Evolutionary conservation across 2,113 vertebrate species (phyloP).

Genomic region (Periophthalmus modestus): DNA sequence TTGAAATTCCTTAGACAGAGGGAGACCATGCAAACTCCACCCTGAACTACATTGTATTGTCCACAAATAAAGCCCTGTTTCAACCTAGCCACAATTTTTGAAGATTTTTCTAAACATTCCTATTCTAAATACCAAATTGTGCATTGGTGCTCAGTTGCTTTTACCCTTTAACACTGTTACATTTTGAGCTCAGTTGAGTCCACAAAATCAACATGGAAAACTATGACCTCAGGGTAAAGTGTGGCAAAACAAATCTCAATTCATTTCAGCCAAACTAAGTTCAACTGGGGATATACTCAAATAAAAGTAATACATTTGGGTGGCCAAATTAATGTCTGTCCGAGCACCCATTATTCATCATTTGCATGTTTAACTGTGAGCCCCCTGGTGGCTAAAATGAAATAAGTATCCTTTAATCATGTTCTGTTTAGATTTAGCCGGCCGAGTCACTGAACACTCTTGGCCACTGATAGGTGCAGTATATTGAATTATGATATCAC

Average conservation of each 20-base stretch:
- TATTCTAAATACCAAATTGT: background rate
- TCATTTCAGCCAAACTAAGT: background rate
- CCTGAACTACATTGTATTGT: background rate
- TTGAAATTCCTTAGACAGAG: too few relatives aligned
- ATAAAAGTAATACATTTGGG: background rate
- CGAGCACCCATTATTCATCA: background rate
- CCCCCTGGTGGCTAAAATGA: conserved; percentile 4
- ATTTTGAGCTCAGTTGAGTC: background rate
- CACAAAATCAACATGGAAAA: background rate
- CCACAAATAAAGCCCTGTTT: background rate
- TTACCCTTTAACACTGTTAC: background rate
- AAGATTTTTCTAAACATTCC: background rate
- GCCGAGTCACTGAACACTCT: conserved; percentile 6
- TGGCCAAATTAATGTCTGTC: background rate
- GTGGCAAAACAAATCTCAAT: background rate
- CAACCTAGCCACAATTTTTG: too few relatives aligned
- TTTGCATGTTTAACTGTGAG: conserved; percentile 3
- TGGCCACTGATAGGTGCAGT: conserved; percentile 17
- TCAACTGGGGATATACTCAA: background rate
- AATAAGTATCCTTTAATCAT: background rate
- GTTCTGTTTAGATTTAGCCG: conserved; percentile 1
- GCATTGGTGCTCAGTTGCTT: background rate
- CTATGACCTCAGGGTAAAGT: background rate
- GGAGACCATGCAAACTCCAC: background rate
- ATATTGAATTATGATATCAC: conserved; percentile 31